Conservation (phyloP, 2,113 vertebrate genomes). For the Ramphastos sulfuratus region DNA sequence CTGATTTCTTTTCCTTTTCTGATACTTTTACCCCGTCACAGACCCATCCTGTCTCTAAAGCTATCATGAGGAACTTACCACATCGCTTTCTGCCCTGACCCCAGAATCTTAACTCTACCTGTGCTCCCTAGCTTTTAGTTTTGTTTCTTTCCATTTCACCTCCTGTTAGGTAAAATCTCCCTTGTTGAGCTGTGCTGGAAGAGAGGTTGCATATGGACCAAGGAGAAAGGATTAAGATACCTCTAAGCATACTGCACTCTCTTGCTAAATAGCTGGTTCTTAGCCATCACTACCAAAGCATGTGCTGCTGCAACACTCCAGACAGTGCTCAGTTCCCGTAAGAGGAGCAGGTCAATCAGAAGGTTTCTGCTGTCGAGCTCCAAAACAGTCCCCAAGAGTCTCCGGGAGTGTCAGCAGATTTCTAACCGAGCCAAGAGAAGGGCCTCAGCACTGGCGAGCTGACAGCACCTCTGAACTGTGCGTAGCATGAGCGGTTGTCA, state of each 20-base stretch:
- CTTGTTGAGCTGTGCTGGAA: not conserved
- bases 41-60: not conserved
- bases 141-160: not conserved
- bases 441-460: not conserved
- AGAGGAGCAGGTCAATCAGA: not conserved
- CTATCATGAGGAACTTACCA: not conserved
- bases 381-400: not conserved
- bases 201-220: not conserved
- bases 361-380: not conserved
- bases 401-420: conserved; percentile 33
- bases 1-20: not conserved
- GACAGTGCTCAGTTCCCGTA: not conserved
- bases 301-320: not conserved
- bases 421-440: not conserved
- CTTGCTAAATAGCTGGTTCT: not conserved
- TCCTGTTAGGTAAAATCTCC: not conserved
- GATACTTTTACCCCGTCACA: not conserved
- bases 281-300: not conserved
- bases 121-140: not conserved
- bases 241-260: not conserved
- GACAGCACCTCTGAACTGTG: conserved; percentile 37
- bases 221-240: not conserved
- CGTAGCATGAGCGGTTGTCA: not conserved
- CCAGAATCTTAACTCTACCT: not conserved
- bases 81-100: not conserved